Evolutionary conservation across 1,140 invertebrate genomes (phyloP).

Genomic region (Macrotrachela quadricornifera): DNA sequence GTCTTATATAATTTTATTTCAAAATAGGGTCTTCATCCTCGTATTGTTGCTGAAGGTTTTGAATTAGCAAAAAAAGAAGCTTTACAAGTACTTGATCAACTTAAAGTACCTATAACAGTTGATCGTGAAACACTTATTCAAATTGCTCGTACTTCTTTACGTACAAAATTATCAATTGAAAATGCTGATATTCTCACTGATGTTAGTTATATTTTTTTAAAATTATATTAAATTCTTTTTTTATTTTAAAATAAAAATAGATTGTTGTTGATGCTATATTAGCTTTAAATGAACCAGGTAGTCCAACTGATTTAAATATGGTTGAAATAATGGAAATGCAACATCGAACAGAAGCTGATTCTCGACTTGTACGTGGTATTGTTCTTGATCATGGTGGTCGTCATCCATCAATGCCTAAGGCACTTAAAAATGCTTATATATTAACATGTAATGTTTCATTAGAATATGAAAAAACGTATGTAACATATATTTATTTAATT

Average conservation of each 20-base stretch:
- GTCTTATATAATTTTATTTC: too few relatives aligned
- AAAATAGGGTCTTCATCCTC: constrained; percentile 56
- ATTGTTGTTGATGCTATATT: constrained; percentile 59
- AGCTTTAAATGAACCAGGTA: constrained; percentile 45
- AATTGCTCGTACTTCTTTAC: constrained; percentile 66
- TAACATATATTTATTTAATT: too few relatives aligned
- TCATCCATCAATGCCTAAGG: constrained; percentile 98
- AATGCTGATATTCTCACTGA: constrained; percentile 73
- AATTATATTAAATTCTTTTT: too few relatives aligned
- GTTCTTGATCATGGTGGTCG: constrained; percentile 90
- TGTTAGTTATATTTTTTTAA: too few relatives aligned
- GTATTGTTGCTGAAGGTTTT: constrained; percentile 83
- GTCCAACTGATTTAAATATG: constrained; percentile 81
- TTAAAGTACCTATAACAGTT: constrained; percentile 54
- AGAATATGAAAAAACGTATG: constrained; percentile 89
- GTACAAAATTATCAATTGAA: constrained; percentile 57
- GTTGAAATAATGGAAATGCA: constrained; percentile 94
- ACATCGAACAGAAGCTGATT: constrained; percentile 76
- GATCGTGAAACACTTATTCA: constrained; percentile 55
- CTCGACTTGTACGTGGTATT: constrained; percentile 42
- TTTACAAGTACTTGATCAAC: constrained; percentile 60
- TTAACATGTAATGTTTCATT: constrained; percentile 91
- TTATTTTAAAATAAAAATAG: too few relatives aligned
- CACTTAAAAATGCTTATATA: constrained; percentile 74
- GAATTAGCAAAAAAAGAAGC: constrained; percentile 65